phyloP scores from a whole-genome alignment of 2,797 vertebrate species.

The Falco novaeseelandiae region DNA sequence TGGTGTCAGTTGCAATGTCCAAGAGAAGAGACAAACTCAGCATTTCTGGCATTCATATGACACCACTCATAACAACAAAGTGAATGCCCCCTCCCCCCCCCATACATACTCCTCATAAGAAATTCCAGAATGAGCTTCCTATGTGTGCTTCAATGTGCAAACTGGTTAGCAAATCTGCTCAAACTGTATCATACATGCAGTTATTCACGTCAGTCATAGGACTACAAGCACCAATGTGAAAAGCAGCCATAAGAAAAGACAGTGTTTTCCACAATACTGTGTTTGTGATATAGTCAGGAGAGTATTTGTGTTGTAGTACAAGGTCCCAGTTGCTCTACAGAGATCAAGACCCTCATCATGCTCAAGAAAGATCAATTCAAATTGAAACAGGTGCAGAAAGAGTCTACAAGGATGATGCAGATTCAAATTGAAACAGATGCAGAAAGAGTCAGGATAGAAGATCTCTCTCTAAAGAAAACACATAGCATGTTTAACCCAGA shows the following conservation, averaged over 20 bases:
- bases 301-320: not conserved
- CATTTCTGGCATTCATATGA: not conserved
- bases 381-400: not conserved
- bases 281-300: not conserved
- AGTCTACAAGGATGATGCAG: not conserved
- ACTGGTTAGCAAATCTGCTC: not conserved
- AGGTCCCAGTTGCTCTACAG: not conserved
- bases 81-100: not conserved
- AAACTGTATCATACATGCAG: not conserved
- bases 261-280: not conserved
- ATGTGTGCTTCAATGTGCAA: not conserved
- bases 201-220: not conserved
- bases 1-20: not conserved
- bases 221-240: not conserved
- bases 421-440: not conserved
- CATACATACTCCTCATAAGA: not conserved
- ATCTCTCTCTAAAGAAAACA: not conserved
- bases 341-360: not conserved
- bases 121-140: not conserved
- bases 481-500: not conserved
- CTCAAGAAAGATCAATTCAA: not conserved
- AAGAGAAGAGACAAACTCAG: not conserved
- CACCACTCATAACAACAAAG: not conserved
- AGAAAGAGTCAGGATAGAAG: not conserved
- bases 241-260: not conserved